phyloP scores from a whole-genome alignment of 2,113 vertebrate genomes.

The Rynchops niger region DNA sequence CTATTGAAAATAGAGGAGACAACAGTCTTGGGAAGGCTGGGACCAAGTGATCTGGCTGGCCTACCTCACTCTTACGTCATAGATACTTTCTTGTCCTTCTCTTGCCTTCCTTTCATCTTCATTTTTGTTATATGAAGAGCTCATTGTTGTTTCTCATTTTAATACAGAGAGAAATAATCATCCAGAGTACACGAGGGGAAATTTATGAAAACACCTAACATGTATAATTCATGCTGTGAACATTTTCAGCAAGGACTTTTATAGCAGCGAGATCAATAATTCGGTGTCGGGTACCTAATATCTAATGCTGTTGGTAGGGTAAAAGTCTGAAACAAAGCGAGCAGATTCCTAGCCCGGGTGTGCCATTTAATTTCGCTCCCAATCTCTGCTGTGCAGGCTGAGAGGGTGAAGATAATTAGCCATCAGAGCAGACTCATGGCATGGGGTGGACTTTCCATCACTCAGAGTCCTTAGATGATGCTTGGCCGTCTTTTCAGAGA shows the following conservation, averaged over 20 bases:
- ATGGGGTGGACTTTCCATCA: constrained; percentile 43
- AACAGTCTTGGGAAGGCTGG: background rate
- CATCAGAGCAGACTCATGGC: constrained; percentile 4
- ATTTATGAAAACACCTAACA: background rate
- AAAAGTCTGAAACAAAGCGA: background rate
- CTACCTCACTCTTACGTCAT: background rate
- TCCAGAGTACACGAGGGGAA: background rate
- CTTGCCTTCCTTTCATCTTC: background rate
- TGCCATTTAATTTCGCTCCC: background rate
- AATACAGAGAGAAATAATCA: background rate
- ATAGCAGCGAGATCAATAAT: constrained; percentile 11
- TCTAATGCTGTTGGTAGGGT: background rate
- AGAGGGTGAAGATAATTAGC: background rate
- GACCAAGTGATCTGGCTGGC: background rate
- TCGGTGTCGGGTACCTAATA: background rate
- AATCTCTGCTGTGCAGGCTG: background rate
- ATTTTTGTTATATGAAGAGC: background rate
- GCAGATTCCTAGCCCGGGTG: background rate
- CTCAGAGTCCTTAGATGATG: background rate
- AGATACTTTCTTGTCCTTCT: background rate
- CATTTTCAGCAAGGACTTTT: background rate
- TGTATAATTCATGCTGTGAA: background rate
- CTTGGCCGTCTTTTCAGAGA: background rate
- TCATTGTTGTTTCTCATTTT: background rate
- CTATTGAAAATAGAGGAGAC: background rate